Evolutionary conservation across 2,888 invertebrate genomes (phyloP).

Genomic region (Sphaeridia pumilis): DNA sequence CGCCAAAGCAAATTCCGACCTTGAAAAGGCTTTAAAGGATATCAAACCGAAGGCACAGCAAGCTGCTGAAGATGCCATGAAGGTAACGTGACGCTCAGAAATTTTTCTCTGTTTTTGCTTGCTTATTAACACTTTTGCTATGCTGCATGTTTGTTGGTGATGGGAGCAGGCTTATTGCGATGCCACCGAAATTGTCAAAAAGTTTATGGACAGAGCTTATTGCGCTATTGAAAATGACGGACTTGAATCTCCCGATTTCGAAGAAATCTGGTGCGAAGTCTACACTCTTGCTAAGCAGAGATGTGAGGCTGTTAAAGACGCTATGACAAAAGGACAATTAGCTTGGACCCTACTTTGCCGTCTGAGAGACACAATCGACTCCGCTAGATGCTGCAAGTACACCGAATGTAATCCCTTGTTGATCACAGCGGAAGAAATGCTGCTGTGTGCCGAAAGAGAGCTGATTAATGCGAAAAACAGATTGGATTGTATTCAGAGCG

Average conservation of each 20-base stretch:
- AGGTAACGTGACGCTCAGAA: slow-evolving; percentile 14
- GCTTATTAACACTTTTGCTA: not conserved
- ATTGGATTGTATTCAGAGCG: slow-evolving; percentile 30
- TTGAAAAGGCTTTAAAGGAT: slow-evolving; percentile 32
- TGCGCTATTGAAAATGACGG: slow-evolving; percentile 33
- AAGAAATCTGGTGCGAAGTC: slow-evolving; percentile 34
- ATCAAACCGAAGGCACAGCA: slow-evolving; percentile 31
- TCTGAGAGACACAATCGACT: slow-evolving; percentile 32
- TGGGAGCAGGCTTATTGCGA: slow-evolving; percentile 28
- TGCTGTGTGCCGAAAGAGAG: slow-evolving; percentile 33
- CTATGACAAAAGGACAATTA: slow-evolving; percentile 30
- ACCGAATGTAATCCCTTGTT: slow-evolving; percentile 32
- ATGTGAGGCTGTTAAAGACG: slow-evolving; percentile 29
- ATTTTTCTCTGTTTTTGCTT: not conserved
- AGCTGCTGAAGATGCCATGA: slow-evolving; percentile 33
- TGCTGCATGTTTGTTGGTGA: no score
- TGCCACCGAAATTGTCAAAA: slow-evolving; percentile 26
- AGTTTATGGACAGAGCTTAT: slow-evolving; percentile 32
- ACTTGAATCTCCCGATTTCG: slow-evolving; percentile 33
- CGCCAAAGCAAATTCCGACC: slow-evolving; percentile 30
- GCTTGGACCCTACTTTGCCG: slow-evolving; percentile 35
- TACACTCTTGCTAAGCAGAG: slow-evolving; percentile 24
- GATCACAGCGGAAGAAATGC: slow-evolving; percentile 32
- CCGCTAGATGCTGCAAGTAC: slow-evolving; percentile 33
- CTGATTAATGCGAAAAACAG: slow-evolving; percentile 26